A percentile compares a stretch with the other conserved stretches of the same genome.
Conservation (phyloP, 2,797 vertebrate species). For the Pelodytes ibericus region DNA sequence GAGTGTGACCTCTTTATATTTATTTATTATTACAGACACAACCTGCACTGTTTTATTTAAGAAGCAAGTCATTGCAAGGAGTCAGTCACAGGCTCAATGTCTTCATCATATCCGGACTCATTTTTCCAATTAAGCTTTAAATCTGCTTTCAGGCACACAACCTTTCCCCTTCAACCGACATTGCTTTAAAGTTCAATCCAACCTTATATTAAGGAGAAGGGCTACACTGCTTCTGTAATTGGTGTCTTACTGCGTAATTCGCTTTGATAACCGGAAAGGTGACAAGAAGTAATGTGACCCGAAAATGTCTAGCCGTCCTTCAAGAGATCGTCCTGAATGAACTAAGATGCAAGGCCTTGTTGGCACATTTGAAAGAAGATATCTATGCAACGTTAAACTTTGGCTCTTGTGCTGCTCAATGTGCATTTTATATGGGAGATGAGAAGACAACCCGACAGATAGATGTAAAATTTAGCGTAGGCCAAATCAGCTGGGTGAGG, state of each 20-base stretch:
- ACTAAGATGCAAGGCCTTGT: background rate
- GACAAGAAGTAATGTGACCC: constrained; percentile 47
- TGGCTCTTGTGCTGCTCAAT: background rate
- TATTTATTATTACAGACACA: background rate
- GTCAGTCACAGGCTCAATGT: constrained; percentile 12
- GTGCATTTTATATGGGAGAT: background rate
- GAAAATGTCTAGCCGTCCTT: constrained; percentile 3
- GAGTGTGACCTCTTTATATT: too few species aligned
- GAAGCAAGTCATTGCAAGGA: background rate
- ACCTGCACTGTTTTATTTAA: background rate
- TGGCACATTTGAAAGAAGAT: background rate
- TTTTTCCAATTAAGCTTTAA: constrained; percentile 35
- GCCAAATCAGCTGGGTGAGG: background rate
- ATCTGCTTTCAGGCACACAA: constrained; percentile 14
- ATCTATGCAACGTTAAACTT: background rate
- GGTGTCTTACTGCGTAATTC: constrained; percentile 39
- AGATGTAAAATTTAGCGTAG: too few species aligned
- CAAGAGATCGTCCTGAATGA: background rate
- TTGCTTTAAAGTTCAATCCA: constrained; percentile 14
- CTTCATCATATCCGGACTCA: constrained; percentile 34
- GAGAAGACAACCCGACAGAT: too few species aligned
- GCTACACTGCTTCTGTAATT: constrained; percentile 33
- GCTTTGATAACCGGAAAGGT: constrained; percentile 38
- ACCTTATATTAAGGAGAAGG: constrained; percentile 17
- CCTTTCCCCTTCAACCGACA: constrained; percentile 27